phyloP scores from a whole-genome alignment of 2,797 vertebrate genomes.

The Dendrocincla tyrannina region DNA sequence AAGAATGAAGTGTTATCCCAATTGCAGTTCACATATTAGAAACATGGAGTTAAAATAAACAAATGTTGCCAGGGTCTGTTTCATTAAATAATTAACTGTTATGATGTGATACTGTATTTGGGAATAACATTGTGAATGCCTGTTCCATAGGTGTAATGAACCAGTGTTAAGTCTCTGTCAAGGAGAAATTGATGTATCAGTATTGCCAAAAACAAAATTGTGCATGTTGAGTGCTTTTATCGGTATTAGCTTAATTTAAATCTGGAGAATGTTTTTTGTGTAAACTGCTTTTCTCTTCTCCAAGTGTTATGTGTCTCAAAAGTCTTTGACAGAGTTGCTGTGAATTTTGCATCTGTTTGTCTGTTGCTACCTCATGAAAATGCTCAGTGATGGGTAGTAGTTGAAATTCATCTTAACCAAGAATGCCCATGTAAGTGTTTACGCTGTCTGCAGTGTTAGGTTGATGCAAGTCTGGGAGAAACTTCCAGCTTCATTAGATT shows the following conservation, averaged over 20 bases:
- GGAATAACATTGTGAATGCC: not conserved
- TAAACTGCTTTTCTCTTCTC: not conserved
- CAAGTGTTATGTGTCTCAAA: not conserved
- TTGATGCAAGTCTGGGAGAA: not conserved
- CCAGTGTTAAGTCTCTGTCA: not conserved
- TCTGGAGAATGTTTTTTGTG: not conserved
- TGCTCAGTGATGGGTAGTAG: not conserved
- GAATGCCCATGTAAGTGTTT: not conserved
- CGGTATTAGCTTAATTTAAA: not conserved
- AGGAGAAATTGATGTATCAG: not conserved
- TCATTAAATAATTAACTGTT: not conserved
- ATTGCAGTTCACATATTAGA: not conserved
- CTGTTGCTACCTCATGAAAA: not conserved
- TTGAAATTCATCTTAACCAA: not conserved
- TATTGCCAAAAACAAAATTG: not conserved
- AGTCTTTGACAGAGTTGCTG: not conserved
- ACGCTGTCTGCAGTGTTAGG: not conserved
- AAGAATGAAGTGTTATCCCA: not conserved
- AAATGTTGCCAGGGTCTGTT: not conserved
- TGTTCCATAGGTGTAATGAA: not conserved
- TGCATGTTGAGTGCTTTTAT: not conserved
- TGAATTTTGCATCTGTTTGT: not conserved
- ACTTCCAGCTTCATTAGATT: not conserved
- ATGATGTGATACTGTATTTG: not conserved
- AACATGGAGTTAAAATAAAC: not conserved